These are phyloP conservation scores for Rhaphigaster nebulosa DNA, from an alignment of 2,888 invertebrate species.

Conservation along the genomic window DNA sequence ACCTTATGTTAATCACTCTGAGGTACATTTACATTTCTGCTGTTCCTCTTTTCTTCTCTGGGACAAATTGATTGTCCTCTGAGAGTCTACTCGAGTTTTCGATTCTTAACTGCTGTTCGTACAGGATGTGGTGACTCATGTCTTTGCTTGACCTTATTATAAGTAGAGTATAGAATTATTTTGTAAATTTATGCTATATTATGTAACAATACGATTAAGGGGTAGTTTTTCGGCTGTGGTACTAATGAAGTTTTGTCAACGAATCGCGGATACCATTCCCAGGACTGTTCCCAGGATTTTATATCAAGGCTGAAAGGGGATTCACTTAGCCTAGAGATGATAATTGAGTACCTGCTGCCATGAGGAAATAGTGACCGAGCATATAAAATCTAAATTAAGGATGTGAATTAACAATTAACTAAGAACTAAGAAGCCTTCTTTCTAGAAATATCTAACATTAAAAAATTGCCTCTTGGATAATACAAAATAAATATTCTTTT, in stretches of 20 bases:
- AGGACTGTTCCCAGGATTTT: no score
- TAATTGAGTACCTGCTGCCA: not conserved
- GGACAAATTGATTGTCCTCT: conserved; percentile 18
- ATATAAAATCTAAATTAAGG: no score
- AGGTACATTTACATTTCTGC: conserved; percentile 22
- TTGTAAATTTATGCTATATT: not conserved
- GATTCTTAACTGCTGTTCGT: no score
- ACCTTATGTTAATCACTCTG: conserved; percentile 11
- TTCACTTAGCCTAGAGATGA: not conserved
- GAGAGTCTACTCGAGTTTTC: not conserved
- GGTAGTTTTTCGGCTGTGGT: not conserved
- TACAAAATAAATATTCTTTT: no score
- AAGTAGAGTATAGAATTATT: not conserved
- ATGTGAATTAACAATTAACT: no score
- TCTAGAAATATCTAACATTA: no score
- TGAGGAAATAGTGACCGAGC: not conserved
- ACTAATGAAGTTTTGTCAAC: no score
- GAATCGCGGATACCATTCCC: not conserved
- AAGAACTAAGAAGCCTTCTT: no score
- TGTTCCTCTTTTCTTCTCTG: not conserved
- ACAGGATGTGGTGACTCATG: not conserved
- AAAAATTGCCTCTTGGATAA: no score
- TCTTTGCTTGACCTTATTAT: not conserved
- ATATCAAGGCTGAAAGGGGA: not conserved
- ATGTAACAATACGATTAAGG: not conserved